Evolutionary conservation across 2,797 vertebrate species (phyloP).

Genomic region (Helostoma temminkii): DNA sequence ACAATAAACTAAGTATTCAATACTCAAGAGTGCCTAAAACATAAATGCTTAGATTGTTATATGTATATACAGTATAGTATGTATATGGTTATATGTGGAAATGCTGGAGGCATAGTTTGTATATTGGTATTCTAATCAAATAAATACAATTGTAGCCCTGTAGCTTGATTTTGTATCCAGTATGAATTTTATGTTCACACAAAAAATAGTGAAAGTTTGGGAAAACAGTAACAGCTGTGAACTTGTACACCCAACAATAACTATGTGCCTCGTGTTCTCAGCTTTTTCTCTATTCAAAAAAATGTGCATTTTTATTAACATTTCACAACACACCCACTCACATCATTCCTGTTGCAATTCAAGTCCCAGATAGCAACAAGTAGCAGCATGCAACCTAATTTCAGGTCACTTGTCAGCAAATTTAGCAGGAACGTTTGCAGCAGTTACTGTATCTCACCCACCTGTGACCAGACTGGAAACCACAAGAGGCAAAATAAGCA

Average conservation of each 20-base stretch:
- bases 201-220: neutral
- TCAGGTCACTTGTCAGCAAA: constrained; percentile 39
- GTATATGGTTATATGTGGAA: neutral
- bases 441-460: constrained; percentile 67
- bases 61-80: no score
- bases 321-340: neutral
- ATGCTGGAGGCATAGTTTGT: neutral
- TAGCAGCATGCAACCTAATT: constrained; percentile 17
- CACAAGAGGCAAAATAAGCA: constrained; percentile 97
- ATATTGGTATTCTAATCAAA: no score
- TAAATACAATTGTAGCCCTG: no score
- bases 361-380: constrained; percentile 22
- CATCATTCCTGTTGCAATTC: constrained; percentile 7
- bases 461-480: constrained; percentile 99
- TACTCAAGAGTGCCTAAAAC: neutral
- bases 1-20: neutral
- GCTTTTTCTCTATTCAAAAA: neutral
- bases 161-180: neutral
- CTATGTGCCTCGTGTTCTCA: neutral
- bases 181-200: neutral
- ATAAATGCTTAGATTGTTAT: neutral
- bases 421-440: constrained; percentile 42
- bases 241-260: neutral
- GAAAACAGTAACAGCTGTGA: constrained; percentile 25
- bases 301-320: neutral